Evolutionary conservation across 2,797 vertebrate genomes (phyloP), one percentile per base, ranked within the genome.

Genomic region (Arremon aurantiirostris): DNA sequence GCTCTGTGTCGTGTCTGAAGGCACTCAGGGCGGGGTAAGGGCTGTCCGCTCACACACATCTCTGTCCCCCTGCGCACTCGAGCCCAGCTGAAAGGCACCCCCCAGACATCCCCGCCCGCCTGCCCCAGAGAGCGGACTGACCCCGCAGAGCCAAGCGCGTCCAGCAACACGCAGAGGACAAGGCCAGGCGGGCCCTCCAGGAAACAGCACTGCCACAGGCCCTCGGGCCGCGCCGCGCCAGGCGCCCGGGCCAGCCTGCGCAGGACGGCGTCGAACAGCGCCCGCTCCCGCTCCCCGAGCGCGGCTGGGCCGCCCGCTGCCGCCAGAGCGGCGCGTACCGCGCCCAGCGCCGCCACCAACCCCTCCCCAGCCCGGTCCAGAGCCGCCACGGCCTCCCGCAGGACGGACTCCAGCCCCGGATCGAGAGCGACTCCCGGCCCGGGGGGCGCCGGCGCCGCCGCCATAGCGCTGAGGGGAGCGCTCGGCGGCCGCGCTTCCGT

Each of bases 401-500:
- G 10, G 0, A 24, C 23, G 3, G 8, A 6, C 59, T 44, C 63
- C 12, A 59, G 34, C 24, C 56, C 24, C 24, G 8, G 11, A 6
- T 37, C 11, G 34, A 37, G 56, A 27, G 24, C 24, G 56, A 30
- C 3, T 1, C 21, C 66, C 8, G 11, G 9, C 12, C 4, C 23
- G 11, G 7, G 12, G 3, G 1, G 11, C 24, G 2, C 11, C 4
- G 2, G 22, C 2, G 23, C 49, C 28, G 79, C 91, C 89, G 90
- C 91, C 93, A 89, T 90, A 1, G 4, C 27, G 5, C 32, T 0
- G 9, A 30, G 3, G 4, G 14, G 0, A 26, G 4, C 3, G 4
- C 9, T 19, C 5, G 0, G 3, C 6, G 0, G 1, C 6, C 0
- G 1, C 32, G 0, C 78, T 34, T 8, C 32, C n/a, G 35, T 9